A percentile compares a stretch with the other conserved stretches of the same genome.
Conservation (phyloP, 1,140 invertebrate species). For the Choristoneura fumiferana region DNA sequence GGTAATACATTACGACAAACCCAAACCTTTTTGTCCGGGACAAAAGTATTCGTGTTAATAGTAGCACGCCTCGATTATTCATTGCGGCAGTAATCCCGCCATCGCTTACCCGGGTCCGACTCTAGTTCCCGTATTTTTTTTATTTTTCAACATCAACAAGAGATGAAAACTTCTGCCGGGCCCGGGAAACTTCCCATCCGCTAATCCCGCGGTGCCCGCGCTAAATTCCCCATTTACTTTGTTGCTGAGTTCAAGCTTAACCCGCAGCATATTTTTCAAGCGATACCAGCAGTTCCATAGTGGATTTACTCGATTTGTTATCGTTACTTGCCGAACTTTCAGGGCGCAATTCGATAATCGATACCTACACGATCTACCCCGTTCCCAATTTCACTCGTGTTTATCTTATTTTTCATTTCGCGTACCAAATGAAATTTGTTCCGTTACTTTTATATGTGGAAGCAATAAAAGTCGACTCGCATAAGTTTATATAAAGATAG, state of each 20-base stretch:
- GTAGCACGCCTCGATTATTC: no score
- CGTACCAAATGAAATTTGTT: neutral
- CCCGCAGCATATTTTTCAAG: conserved; percentile 63
- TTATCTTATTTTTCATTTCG: no score
- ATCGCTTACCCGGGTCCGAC: conserved; percentile 38
- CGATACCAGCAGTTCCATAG: conserved; percentile 50
- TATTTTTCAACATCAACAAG: conserved; percentile 62
- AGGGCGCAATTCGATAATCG: conserved; percentile 21
- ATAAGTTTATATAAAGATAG: conserved; percentile 60
- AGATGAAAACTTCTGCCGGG: conserved; percentile 63
- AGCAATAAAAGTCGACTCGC: conserved; percentile 47
- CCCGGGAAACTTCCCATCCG: conserved; percentile 53
- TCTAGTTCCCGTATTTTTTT: conserved; percentile 51
- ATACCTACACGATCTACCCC: neutral
- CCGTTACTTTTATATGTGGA: conserved; percentile 43
- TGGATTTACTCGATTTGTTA: conserved; percentile 64
- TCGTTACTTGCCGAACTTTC: conserved; percentile 54
- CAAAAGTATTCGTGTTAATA: no score
- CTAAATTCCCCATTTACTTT: conserved; percentile 72
- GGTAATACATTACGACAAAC: no score
- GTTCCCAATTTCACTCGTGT: no score
- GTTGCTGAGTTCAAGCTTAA: conserved; percentile 56
- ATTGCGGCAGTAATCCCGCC: conserved; percentile 37
- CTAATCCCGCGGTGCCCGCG: conserved; percentile 61
- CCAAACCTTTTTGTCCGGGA: no score